Evolutionary conservation across 2,113 vertebrate species (phyloP).

Genomic region (Lepisosteus oculatus): DNA sequence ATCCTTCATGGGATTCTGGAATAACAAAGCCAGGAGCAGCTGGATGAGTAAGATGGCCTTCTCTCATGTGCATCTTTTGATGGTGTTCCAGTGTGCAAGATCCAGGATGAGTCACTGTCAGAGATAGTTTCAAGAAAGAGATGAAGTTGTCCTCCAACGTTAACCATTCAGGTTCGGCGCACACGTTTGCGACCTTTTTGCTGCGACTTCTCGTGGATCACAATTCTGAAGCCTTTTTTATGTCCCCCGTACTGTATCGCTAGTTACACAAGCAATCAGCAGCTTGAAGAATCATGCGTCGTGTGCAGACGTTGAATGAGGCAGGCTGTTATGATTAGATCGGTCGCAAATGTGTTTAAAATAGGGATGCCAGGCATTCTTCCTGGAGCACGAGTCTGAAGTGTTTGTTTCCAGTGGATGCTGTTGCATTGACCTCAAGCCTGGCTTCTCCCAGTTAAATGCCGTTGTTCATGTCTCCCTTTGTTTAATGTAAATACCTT

Average conservation of each 20-base stretch:
- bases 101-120: too few species aligned
- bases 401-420: conserved; percentile 34
- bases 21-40: too few species aligned
- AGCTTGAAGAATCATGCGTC: background rate
- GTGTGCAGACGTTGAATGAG: background rate
- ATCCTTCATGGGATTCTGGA: too few species aligned
- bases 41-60: too few species aligned
- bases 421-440: conserved; percentile 39
- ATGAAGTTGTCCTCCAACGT: too few species aligned
- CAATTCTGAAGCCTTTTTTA: background rate
- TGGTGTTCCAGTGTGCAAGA: too few species aligned
- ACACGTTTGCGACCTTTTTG: too few species aligned
- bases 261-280: background rate
- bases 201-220: background rate
- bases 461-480: conserved; percentile 49
- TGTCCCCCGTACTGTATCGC: background rate
- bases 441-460: conserved; percentile 56
- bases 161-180: too few species aligned
- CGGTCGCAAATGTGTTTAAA: conserved; percentile 18
- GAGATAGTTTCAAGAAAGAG: too few species aligned
- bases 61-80: too few species aligned
- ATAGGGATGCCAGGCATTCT: conserved; percentile 15
- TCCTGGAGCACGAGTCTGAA: conserved; percentile 25
- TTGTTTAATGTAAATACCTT: conserved; percentile 57
- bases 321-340: background rate